Conservation (phyloP, 35 echinoderm and acorn worm species). For the Amphiura filiformis region DNA sequence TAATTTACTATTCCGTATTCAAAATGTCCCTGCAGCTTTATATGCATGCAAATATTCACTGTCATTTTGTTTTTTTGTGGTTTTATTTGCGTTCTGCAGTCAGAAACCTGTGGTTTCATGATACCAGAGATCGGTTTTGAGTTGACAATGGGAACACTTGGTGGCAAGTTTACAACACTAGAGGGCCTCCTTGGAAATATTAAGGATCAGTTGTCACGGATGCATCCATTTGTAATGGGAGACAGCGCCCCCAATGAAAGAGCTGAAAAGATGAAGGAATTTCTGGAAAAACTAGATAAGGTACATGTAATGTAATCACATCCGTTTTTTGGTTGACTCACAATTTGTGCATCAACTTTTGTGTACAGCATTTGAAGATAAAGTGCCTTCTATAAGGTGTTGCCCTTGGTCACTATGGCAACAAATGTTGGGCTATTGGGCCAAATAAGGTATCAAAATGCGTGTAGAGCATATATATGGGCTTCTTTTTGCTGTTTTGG, state of each 20-base stretch:
- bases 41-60: no score
- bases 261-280: constrained; percentile 28
- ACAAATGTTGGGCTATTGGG: no score
- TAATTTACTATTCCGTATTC: no score
- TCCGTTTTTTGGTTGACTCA: no score
- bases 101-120: constrained; percentile 61
- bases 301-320: constrained; percentile 36
- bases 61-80: neutral
- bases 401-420: no score
- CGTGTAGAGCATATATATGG: no score
- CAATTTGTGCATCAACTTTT: no score
- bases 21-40: no score
- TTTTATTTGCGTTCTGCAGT: constrained; percentile 48
- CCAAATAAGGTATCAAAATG: no score
- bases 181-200: constrained; percentile 76
- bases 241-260: constrained; percentile 42
- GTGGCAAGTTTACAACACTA: constrained; percentile 92
- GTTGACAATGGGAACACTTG: constrained; percentile 26
- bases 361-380: no score
- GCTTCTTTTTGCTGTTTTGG: no score
- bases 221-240: constrained; percentile 58
- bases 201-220: constrained; percentile 32
- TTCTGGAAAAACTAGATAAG: constrained; percentile 70
- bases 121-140: constrained; percentile 83
- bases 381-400: no score